Conservation (phyloP, 1,140 invertebrate species). For the Pemphigus obesinymphae region DNA sequence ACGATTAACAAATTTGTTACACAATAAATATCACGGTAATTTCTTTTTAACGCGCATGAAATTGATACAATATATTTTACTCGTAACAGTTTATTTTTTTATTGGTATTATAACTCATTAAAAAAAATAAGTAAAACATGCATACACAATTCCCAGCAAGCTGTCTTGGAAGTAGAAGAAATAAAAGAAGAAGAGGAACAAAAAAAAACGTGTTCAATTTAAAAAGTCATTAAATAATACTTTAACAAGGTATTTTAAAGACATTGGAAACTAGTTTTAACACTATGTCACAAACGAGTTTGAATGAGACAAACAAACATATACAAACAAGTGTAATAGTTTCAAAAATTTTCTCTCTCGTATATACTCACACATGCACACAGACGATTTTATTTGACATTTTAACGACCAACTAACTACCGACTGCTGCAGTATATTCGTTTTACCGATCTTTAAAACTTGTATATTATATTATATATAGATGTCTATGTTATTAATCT, state of each 20-base stretch:
- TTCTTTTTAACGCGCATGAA: too few species aligned
- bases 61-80: not conserved
- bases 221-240: slow-evolving; percentile 23
- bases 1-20: too few species aligned
- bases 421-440: not conserved
- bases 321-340: slow-evolving; percentile 14
- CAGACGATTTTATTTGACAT: slow-evolving; percentile 15
- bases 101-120: slow-evolving; percentile 7
- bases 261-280: slow-evolving; percentile 18
- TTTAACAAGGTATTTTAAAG: slow-evolving; percentile 25
- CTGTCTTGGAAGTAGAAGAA: too few species aligned
- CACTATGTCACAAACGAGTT: slow-evolving; percentile 27
- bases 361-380: not conserved
- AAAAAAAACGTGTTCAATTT: slow-evolving; percentile 26
- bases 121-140: slow-evolving; percentile 6
- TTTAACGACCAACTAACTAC: not conserved
- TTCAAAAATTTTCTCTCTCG: not conserved
- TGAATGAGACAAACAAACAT: slow-evolving; percentile 15
- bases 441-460: not conserved
- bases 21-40: too few species aligned
- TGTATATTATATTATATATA: not conserved
- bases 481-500: not conserved
- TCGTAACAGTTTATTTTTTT: not conserved
- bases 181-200: too few species aligned
- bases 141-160: not conserved